phyloP scores from a whole-genome alignment of 2,113 vertebrate species.

The Cercopithecus mona region DNA sequence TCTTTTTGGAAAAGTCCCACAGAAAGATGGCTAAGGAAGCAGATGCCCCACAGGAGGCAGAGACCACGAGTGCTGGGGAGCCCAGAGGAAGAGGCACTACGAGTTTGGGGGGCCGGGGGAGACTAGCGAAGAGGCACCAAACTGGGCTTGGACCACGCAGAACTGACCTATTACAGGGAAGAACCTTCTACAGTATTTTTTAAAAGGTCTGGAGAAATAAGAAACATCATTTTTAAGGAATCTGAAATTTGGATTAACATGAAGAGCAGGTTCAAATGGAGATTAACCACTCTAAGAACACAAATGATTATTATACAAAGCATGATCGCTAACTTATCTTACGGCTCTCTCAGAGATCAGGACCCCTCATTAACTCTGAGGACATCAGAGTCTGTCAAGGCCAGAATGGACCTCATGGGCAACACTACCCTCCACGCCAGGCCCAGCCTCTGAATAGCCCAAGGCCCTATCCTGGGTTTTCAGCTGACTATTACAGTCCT shows the following conservation, averaged over 20 bases:
- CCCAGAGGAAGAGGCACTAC: neutral
- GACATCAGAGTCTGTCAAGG: neutral
- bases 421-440: neutral
- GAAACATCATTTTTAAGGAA: neutral
- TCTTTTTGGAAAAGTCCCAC: neutral
- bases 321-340: neutral
- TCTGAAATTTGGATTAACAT: neutral
- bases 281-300: neutral
- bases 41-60: neutral
- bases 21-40: neutral
- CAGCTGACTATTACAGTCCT: neutral
- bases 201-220: neutral
- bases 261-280: neutral
- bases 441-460: neutral
- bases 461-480: neutral
- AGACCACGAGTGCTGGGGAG: neutral
- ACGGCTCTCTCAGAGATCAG: neutral
- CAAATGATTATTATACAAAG: neutral
- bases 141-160: neutral
- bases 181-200: neutral
- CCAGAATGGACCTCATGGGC: neutral
- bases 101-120: rapidly evolving
- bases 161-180: neutral
- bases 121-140: neutral
- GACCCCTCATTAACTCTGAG: neutral